Evolutionary conservation across 2,113 vertebrate genomes (phyloP), one percentile per base, ranked within the genome.

Genomic region (Campylomormyrus numenius): DNA sequence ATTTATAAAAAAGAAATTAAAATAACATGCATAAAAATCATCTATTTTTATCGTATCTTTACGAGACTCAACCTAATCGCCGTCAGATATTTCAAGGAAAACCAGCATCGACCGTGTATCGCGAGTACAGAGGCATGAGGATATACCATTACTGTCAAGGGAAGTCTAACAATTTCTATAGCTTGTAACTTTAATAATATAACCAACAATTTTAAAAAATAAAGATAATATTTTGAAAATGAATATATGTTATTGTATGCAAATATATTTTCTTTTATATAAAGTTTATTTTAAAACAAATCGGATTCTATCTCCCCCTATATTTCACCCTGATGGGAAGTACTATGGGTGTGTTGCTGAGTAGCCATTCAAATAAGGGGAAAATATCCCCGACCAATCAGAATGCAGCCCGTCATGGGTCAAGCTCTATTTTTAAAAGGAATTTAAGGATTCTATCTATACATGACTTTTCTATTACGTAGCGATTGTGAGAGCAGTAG

Each of bases 311-410:
- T 1, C 0, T 0, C 80, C 2, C 87, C 91, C 90, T 83, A 83
- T 7, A 17, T 27, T 11, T 0, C 15, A 66, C 1, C 0, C 0
- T 19, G 91, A 92, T 96, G 93, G 92, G 91, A 91, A 66, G 9
- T 24, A 24, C 46, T 8, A 89, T 89, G 92, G 95, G 94, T 77
- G 94, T 90, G 58, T 91, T 90, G 89, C 62, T 53, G 90, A 7
- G 31, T 87, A 88, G 86, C 94, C 95, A 95, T 89, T 95, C 92
- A 93, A 91, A 3, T 35, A 77, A n/a, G 85, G 58, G 88, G 21
- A 91, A 52, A 86, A 56, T 70, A 1, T 17, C 24, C 2, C 58
- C 31, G 91, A 90, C 94, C 92, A 95, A 94, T 95, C 93, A 94
- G 8, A 92, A 27, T 7, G 17, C 62, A 24, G 62, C 7, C 13